Evolutionary conservation across 2,888 invertebrate species (phyloP).

Genomic region (Lydus trimaculatus): DNA sequence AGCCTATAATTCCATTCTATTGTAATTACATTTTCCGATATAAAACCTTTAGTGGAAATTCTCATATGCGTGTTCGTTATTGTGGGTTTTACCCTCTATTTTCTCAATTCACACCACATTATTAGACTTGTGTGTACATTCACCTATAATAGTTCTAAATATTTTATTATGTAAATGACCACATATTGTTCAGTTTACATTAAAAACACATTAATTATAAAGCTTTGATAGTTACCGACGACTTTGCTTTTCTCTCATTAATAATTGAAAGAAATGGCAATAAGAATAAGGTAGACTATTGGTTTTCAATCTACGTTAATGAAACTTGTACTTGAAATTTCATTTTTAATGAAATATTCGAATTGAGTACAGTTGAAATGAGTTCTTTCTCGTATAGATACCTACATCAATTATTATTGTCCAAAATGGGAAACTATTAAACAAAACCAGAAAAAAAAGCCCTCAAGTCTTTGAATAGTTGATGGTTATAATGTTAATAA

Average conservation of each 20-base stretch:
- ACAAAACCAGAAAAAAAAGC: too few relatives aligned
- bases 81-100: not conserved
- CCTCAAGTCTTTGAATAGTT: not conserved
- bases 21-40: not conserved
- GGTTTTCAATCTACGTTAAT: not conserved
- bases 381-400: not conserved
- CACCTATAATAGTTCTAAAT: not conserved
- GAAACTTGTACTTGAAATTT: not conserved
- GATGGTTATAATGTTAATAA: not conserved
- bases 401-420: not conserved
- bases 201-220: conserved; percentile 8
- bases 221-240: not conserved
- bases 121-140: not conserved
- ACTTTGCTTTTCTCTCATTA: not conserved
- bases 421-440: not conserved
- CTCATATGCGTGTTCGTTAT: not conserved
- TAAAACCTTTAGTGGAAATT: not conserved
- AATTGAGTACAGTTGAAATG: not conserved
- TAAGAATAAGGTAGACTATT: not conserved
- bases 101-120: not conserved
- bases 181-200: conserved; percentile 3
- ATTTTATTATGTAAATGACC: conserved; percentile 9
- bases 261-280: not conserved
- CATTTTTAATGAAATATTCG: not conserved
- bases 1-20: not conserved